A percentile compares a stretch with the other conserved stretches of the same genome.
These are phyloP conservation scores for Lasioglossum albipes DNA, from an alignment of 1,140 invertebrate genomes.

Conservation along the genomic window DNA sequence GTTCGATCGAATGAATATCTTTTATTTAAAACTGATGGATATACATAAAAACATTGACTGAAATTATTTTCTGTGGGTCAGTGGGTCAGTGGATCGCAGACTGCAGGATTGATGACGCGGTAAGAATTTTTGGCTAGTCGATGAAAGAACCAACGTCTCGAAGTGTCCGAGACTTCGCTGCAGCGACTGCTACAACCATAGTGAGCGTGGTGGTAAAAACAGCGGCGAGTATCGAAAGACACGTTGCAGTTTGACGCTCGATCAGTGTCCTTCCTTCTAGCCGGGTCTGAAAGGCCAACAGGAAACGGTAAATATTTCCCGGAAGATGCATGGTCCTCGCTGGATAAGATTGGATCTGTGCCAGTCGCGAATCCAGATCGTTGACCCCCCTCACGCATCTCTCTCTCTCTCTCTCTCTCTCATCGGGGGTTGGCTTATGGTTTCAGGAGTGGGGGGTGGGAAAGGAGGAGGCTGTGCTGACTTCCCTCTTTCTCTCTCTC, in stretches of 20 bases:
- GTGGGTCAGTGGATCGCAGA: too few species aligned
- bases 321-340: conserved; percentile 55
- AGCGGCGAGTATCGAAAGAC: not conserved
- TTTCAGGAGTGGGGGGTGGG: conserved; percentile 25
- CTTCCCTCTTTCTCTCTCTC: conserved; percentile 19
- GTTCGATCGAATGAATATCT: too few species aligned
- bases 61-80: too few species aligned
- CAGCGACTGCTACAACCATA: too few species aligned
- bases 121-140: too few species aligned
- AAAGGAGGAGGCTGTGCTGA: not conserved
- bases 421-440: conserved; percentile 36
- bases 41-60: too few species aligned
- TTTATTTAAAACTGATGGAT: too few species aligned
- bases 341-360: conserved; percentile 64
- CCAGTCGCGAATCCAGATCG: conserved; percentile 67
- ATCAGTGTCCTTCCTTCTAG: conserved; percentile 18
- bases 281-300: conserved; percentile 46
- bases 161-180: not conserved
- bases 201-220: not conserved
- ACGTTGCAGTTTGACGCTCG: conserved; percentile 5
- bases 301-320: conserved; percentile 70
- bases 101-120: too few species aligned
- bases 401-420: conserved; percentile 4
- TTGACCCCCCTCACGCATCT: conserved; percentile 64
- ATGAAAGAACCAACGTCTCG: not conserved